Evolutionary conservation across 2,888 invertebrate genomes (phyloP).

Genomic region (Choristoneura rosaceana): DNA sequence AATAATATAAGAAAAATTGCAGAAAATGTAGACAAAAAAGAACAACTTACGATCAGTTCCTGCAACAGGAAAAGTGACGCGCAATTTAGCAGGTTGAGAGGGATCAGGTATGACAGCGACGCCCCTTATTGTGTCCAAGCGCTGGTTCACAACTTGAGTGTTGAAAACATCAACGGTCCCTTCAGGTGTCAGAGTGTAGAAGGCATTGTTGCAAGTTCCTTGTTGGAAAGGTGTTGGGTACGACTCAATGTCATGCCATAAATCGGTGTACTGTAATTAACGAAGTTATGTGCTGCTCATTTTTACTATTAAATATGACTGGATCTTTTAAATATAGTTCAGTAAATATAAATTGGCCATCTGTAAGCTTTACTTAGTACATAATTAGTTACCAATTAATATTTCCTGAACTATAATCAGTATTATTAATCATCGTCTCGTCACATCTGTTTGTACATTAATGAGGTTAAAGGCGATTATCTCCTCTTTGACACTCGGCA

Average conservation of each 20-base stretch:
- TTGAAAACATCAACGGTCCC: conserved; percentile 31
- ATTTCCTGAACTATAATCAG: too few species aligned
- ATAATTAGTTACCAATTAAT: too few species aligned
- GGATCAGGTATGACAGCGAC: conserved; percentile 61
- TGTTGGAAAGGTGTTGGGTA: conserved; percentile 31
- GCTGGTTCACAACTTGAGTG: conserved; percentile 60
- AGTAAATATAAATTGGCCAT: too few species aligned
- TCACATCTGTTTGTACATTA: too few species aligned
- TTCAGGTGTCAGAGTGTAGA: conserved; percentile 23
- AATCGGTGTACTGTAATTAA: conserved; percentile 39
- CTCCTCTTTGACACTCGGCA: too few species aligned
- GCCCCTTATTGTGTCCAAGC: conserved; percentile 74
- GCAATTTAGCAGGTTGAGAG: conserved; percentile 68
- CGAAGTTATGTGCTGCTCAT: too few species aligned
- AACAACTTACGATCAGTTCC: conserved; percentile 22
- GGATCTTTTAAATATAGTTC: too few species aligned
- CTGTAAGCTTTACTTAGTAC: too few species aligned
- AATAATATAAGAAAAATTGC: not conserved
- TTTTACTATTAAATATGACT: too few species aligned
- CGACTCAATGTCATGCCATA: conserved; percentile 43
- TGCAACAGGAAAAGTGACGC: conserved; percentile 75
- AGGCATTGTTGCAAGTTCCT: conserved; percentile 39
- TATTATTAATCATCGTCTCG: too few species aligned
- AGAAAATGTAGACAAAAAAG: not conserved
- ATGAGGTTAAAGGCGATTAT: too few species aligned